Evolutionary conservation across 2,113 vertebrate genomes (phyloP).

Genomic region (Setophaga kirtlandii): DNA sequence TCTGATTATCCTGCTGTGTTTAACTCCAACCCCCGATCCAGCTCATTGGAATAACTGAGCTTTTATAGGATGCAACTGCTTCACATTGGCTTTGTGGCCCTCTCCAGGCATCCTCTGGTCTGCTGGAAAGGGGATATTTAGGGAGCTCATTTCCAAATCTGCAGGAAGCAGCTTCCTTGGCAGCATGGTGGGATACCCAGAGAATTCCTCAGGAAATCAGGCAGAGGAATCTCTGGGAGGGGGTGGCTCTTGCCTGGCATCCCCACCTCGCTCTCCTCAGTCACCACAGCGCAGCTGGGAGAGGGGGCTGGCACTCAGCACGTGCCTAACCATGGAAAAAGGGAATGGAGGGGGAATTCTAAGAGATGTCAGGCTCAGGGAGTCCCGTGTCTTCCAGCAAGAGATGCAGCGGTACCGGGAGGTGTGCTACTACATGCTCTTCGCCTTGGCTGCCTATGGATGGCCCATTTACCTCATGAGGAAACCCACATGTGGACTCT

Average conservation of each 20-base stretch:
- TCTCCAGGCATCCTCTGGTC: neutral
- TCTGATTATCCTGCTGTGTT: neutral
- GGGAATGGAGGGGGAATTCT: neutral
- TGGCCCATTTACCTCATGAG: constrained; percentile 99
- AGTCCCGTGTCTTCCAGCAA: constrained; percentile 74
- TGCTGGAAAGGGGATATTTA: neutral
- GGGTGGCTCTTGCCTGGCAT: neutral
- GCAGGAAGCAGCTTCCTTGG: neutral
- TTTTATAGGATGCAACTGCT: neutral
- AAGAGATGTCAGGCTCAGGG: neutral
- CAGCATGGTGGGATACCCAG: neutral
- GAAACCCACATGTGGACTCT: constrained; percentile 94
- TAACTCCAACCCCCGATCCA: neutral
- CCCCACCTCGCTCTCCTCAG: neutral
- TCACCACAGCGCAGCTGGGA: neutral
- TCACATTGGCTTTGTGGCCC: neutral
- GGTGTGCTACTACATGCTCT: constrained; percentile 99
- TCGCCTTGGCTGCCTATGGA: constrained; percentile 95
- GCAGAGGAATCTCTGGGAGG: neutral
- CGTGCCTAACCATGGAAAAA: rapidly evolving
- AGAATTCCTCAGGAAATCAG: neutral
- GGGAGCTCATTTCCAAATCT: neutral
- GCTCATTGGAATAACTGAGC: neutral
- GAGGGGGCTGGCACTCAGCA: neutral
- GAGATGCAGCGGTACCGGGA: constrained; percentile 98